Evolutionary conservation across 2,113 vertebrate genomes (phyloP).

Genomic region (Heptranchias perlo): DNA sequence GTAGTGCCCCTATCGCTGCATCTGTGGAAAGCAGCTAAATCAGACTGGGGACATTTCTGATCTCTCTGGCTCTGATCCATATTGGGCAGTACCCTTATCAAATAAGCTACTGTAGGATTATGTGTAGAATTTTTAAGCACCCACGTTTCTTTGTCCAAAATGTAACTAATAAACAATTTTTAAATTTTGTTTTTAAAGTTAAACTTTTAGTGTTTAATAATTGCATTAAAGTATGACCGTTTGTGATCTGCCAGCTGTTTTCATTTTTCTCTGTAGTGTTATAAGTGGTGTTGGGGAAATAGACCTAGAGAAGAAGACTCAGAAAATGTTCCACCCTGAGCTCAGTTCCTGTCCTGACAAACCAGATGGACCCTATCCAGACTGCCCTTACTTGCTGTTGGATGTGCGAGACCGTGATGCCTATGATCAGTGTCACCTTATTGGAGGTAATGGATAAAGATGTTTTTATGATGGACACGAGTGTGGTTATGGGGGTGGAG

Average conservation of each 20-base stretch:
- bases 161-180: background rate
- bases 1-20: background rate
- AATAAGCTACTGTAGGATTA: background rate
- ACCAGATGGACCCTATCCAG: slow-evolving; percentile 66
- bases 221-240: background rate
- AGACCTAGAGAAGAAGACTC: slow-evolving; percentile 63
- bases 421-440: slow-evolving; percentile 78
- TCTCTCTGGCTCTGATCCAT: background rate
- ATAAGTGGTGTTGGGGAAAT: slow-evolving; percentile 88
- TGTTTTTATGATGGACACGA: background rate
- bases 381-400: slow-evolving; percentile 89
- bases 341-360: slow-evolving; percentile 37
- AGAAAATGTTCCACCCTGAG: slow-evolving; percentile 40
- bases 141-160: background rate
- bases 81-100: background rate
- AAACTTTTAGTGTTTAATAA: background rate
- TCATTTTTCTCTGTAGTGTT: slow-evolving; percentile 58
- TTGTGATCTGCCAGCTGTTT: background rate
- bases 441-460: slow-evolving; percentile 66
- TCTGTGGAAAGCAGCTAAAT: background rate
- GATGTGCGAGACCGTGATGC: slow-evolving; percentile 79
- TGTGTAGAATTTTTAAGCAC: slow-evolving; percentile 1
- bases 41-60: background rate
- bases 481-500: background rate
- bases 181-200: background rate